These are phyloP conservation scores for Eira barbara DNA, from an alignment of 2,113 vertebrate species.

Conservation along the genomic window DNA sequence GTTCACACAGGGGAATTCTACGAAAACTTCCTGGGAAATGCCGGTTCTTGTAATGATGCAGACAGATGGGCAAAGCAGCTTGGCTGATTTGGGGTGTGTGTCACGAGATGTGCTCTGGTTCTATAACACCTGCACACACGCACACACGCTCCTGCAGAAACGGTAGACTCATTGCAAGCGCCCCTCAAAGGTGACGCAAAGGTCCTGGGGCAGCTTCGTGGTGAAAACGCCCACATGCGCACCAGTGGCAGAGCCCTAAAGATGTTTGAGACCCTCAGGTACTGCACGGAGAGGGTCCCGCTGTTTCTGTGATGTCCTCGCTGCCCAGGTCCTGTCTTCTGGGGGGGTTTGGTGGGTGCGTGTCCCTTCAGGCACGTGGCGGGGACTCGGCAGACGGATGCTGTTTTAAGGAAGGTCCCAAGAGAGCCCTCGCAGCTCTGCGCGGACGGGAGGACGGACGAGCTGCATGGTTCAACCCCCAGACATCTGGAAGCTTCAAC, in stretches of 20 bases:
- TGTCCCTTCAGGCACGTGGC: rapidly evolving
- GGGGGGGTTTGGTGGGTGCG: rapidly evolving
- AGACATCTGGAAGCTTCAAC: not conserved
- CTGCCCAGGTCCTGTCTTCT: not conserved
- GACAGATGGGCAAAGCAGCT: no score
- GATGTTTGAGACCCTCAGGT: rapidly evolving
- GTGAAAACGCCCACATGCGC: not conserved
- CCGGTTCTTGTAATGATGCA: rapidly evolving
- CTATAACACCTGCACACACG: no score
- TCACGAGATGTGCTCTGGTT: not conserved
- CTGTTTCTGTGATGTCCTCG: rapidly evolving
- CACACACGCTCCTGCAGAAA: not conserved
- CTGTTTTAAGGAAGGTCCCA: rapidly evolving
- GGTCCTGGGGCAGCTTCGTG: not conserved
- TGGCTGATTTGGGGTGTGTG: not conserved
- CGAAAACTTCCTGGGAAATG: rapidly evolving
- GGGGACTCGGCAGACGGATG: rapidly evolving
- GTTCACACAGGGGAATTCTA: rapidly evolving
- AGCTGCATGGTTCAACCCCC: rapidly evolving
- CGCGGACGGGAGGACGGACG: rapidly evolving
- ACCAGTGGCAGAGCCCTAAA: rapidly evolving
- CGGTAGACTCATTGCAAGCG: rapidly evolving
- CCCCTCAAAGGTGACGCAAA: not conserved
- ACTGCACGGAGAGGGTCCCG: rapidly evolving
- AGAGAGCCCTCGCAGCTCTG: rapidly evolving